phyloP scores from a whole-genome alignment of 2,888 invertebrate genomes.

The Cantharis rustica region DNA sequence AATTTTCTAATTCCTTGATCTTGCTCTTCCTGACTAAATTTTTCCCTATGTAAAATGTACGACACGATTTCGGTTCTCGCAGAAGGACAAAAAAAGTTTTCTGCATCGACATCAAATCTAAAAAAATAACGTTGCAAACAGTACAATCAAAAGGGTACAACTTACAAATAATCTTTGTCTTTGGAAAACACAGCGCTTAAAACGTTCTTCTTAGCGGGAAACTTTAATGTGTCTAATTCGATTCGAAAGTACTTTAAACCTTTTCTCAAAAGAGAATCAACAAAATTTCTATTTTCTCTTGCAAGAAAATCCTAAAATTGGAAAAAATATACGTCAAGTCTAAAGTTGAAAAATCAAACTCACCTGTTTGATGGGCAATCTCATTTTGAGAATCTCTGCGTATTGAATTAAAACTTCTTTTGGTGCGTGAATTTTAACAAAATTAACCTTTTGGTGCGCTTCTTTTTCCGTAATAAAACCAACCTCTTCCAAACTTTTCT shows the following conservation, averaged over 20 bases:
- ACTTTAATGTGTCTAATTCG: slow-evolving; percentile 62
- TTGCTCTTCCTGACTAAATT: slow-evolving; percentile 63
- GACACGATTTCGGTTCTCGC: slow-evolving; percentile 71
- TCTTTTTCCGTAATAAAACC: slow-evolving; percentile 67
- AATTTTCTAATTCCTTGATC: slow-evolving; percentile 72
- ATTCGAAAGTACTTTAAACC: slow-evolving; percentile 61
- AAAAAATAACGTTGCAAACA: slow-evolving; percentile 19
- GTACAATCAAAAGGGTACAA: neutral
- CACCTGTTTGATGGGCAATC: slow-evolving; percentile 77
- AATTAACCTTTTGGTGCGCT: slow-evolving; percentile 66
- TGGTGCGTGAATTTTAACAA: slow-evolving; percentile 76
- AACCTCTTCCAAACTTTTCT: slow-evolving; percentile 64
- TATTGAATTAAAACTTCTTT: slow-evolving; percentile 72
- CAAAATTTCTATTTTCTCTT: slow-evolving; percentile 33
- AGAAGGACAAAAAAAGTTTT: slow-evolving; percentile 71
- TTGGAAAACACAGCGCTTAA: slow-evolving; percentile 71
- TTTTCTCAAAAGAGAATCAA: slow-evolving; percentile 47
- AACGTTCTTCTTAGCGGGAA: slow-evolving; percentile 66
- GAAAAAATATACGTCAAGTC: neutral
- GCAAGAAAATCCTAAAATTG: slow-evolving; percentile 36
- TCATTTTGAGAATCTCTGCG: slow-evolving; percentile 76
- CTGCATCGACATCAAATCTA: slow-evolving; percentile 68
- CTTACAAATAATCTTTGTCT: slow-evolving; percentile 60
- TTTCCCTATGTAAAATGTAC: slow-evolving; percentile 75
- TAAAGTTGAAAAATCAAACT: slow-evolving; percentile 31